phyloP scores from a whole-genome alignment of 2,797 vertebrate genomes.

The Hephaestus fuliginosus region DNA sequence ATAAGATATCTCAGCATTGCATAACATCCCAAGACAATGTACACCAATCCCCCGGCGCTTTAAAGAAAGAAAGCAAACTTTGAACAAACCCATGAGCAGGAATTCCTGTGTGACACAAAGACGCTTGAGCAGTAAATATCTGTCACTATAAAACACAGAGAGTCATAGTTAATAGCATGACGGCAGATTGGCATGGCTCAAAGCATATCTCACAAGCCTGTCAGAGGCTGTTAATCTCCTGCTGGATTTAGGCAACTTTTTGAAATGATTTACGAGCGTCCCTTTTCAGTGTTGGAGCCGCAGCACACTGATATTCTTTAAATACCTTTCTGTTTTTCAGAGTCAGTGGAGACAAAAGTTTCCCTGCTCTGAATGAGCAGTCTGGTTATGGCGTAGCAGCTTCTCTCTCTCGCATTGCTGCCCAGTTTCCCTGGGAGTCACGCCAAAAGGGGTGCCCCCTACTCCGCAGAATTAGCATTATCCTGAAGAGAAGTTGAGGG shows the following conservation, averaged over 20 bases:
- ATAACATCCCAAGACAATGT: constrained; percentile 65
- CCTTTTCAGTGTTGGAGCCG: constrained; percentile 50
- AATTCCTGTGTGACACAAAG: constrained; percentile 48
- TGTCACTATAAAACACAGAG: constrained; percentile 41
- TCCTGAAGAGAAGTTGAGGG: neutral
- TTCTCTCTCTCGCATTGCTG: constrained; percentile 47
- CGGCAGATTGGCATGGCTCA: constrained; percentile 40
- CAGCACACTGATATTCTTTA: constrained; percentile 30
- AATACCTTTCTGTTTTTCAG: constrained; percentile 47
- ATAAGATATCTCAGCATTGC: constrained; percentile 46
- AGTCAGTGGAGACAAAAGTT: constrained; percentile 56
- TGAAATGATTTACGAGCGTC: constrained; percentile 51
- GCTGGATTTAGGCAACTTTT: constrained; percentile 28
- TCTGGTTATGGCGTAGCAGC: constrained; percentile 36
- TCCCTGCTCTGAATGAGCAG: constrained; percentile 52
- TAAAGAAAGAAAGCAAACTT: constrained; percentile 61
- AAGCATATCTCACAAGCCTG: constrained; percentile 38
- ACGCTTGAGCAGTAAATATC: constrained; percentile 27
- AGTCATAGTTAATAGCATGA: constrained; percentile 38
- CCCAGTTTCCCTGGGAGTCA: constrained; percentile 52
- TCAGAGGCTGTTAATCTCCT: constrained; percentile 50
- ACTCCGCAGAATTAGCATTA: constrained; percentile 41
- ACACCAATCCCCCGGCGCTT: constrained; percentile 42
- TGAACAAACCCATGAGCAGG: constrained; percentile 21
- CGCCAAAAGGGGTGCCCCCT: constrained; percentile 66